Conservation (phyloP, 2,888 invertebrate genomes). For the Campaea margaritaria region DNA sequence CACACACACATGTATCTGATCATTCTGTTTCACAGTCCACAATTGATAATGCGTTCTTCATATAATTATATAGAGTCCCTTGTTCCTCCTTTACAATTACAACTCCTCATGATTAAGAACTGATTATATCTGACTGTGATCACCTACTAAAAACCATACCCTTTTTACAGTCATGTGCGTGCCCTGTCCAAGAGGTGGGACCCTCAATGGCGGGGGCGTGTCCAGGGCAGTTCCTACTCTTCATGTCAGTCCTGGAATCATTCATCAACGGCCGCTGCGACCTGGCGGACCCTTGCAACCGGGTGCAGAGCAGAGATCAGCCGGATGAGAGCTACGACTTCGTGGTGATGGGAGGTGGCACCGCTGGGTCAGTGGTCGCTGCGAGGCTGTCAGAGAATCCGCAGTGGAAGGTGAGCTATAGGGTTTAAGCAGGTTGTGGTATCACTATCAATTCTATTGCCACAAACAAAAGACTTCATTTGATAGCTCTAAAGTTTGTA, state of each 20-base stretch:
- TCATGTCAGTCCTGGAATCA: slow-evolving; percentile 87
- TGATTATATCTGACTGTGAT: no score
- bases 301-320: slow-evolving; percentile 74
- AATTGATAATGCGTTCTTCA: no score
- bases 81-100: no score
- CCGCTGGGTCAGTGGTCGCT: slow-evolving; percentile 87
- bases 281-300: slow-evolving; percentile 86
- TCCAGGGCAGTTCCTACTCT: slow-evolving; percentile 85
- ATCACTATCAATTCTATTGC: no score
- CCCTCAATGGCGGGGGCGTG: slow-evolving; percentile 86
- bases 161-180: slow-evolving; percentile 77
- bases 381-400: slow-evolving; percentile 87
- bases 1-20: no score
- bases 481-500: no score
- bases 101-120: no score
- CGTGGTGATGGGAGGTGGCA: slow-evolving; percentile 88
- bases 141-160: no score
- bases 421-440: not conserved
- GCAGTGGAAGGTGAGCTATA: slow-evolving; percentile 82
- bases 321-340: slow-evolving; percentile 86
- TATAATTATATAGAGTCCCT: no score
- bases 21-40: no score
- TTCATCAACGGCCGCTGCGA: slow-evolving; percentile 86
- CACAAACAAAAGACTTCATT: no score
- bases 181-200: slow-evolving; percentile 83